phyloP scores from a whole-genome alignment of 53 echinoderm and acorn worm species.

The Glandiceps talaboti region DNA sequence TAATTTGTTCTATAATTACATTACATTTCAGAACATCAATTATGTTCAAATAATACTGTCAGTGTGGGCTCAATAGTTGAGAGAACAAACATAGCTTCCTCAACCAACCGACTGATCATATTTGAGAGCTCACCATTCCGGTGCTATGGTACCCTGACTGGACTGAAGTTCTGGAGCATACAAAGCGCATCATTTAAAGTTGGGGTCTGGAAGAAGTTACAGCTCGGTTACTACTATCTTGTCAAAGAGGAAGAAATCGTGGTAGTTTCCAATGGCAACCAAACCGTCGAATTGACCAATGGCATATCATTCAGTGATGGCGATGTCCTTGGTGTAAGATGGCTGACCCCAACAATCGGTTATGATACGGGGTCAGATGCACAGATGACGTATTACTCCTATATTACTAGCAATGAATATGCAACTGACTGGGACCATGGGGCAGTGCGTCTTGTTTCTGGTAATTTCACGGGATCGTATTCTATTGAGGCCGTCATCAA shows the following conservation, averaged over 20 bases:
- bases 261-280: conserved; percentile 46
- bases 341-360: conserved; percentile 34
- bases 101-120: background rate
- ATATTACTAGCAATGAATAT: conserved; percentile 21
- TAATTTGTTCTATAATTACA: too few species aligned
- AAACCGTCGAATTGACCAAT: conserved; percentile 28
- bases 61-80: background rate
- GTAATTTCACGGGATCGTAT: conserved; percentile 35
- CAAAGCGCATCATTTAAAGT: conserved; percentile 46
- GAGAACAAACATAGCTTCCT: background rate
- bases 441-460: conserved; percentile 14
- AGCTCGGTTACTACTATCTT: conserved; percentile 49
- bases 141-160: background rate
- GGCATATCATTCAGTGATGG: conserved; percentile 52
- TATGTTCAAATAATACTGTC: background rate
- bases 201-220: conserved; percentile 52
- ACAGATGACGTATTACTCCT: conserved; percentile 18
- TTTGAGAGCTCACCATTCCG: background rate
- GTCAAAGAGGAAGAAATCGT: conserved; percentile 54
- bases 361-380: conserved; percentile 54
- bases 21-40: background rate
- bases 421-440: conserved; percentile 23
- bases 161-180: conserved; percentile 19
- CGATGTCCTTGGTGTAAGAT: conserved; percentile 56
- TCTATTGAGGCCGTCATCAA: conserved; percentile 56